Evolutionary conservation across 64 coral and sea anemone genomes (phyloP), one percentile per base, ranked within the genome.

Genomic region (Cladopsammia gracilis): DNA sequence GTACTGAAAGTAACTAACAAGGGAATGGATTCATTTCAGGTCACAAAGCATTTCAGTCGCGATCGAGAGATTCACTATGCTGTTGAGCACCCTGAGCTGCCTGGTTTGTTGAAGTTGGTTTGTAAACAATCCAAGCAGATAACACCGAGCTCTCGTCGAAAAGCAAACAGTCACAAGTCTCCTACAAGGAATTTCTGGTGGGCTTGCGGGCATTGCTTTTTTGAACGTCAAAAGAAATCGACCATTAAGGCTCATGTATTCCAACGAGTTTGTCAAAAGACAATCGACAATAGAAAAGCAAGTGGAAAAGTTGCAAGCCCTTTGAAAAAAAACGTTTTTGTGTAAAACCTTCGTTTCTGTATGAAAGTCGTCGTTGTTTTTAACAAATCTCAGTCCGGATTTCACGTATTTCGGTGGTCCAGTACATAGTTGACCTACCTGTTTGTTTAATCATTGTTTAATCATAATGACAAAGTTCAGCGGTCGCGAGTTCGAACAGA

Each of bases 201-300:
- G 92, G 92, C 85, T 7, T 94, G 92, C 48, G 92, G 92, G 12
- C 57, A 47, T 57, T 94, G 92, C 25, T 94, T 88, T 48, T 94
- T 94, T 69, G 75, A 75, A 48, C 67, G 92, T 58, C 48, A 26
- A 25, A 94, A 94, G 64, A 94, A 94, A 73, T 94, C 92, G 6
- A 94, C 85, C 25, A 77, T 94, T 9, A 94, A 82, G 57, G 71
- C 85, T 50, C 92, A 94, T 59, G 62, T 94, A 7, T 59, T 77
- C 13, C 85, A 85, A 64, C 57, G 59, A 60, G 92, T 93, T 54
- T 93, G 92, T 60, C 83, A 88, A 56, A 78, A 56, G 76, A 24
- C 76, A 34, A 58, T 78, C 7, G 23, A 78, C 22, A 56, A 15
- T 58, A 78, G 51, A 58, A 56, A 56, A 56, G 4, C 47, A 51